Evolutionary conservation across 1,140 invertebrate genomes (phyloP).

Genomic region (Zaprionus gabonicus): DNA sequence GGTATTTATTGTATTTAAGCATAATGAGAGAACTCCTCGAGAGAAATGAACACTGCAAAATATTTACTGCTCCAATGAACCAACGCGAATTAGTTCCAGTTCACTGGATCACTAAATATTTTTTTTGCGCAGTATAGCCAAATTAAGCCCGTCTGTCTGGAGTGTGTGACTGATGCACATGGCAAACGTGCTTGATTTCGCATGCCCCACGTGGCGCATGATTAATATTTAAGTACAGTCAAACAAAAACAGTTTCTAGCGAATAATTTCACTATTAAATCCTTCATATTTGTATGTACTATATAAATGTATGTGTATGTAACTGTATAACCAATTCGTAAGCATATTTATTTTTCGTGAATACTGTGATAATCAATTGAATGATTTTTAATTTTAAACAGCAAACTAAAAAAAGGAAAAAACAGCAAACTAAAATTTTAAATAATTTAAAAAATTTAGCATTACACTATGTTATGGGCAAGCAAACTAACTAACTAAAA

Average conservation of each 20-base stretch:
- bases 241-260: conserved; percentile 63
- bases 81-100: conserved; percentile 16
- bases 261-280: conserved; percentile 55
- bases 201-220: conserved; percentile 40
- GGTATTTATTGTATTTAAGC: conserved; percentile 71
- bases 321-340: conserved; percentile 30
- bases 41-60: conserved; percentile 19
- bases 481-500: conserved; percentile 58
- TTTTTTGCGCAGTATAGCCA: conserved; percentile 10
- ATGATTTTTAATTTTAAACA: conserved; percentile 77
- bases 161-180: neutral
- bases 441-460: conserved; percentile 39
- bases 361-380: conserved; percentile 84
- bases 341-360: conserved; percentile 80
- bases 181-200: conserved; percentile 19
- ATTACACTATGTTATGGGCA: conserved; percentile 63
- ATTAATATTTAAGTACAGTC: conserved; percentile 65
- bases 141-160: conserved; percentile 20
- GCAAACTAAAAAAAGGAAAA: conserved; percentile 30
- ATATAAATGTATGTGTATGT: neutral
- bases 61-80: conserved; percentile 58
- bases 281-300: conserved; percentile 12
- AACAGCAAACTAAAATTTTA: conserved; percentile 31
- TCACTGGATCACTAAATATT: conserved; percentile 60
- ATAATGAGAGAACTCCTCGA: conserved; percentile 9